A percentile compares a stretch with the other conserved stretches of the same genome.
phyloP scores from a whole-genome alignment of 2,888 invertebrate genomes.

The Agrotis clavis region DNA sequence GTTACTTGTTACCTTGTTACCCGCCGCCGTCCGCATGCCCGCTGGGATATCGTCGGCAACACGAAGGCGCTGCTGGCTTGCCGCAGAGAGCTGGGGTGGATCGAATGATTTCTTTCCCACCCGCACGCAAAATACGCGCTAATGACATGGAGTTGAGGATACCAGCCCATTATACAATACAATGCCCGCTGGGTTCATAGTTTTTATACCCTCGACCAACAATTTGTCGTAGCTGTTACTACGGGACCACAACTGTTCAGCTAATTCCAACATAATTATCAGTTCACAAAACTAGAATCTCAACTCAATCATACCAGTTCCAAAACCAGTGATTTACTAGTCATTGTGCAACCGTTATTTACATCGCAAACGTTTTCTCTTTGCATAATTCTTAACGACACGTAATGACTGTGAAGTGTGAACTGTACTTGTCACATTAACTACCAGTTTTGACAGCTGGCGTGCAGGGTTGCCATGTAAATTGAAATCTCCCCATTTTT shows the following conservation, averaged over 20 bases:
- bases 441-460: slow-evolving; percentile 39
- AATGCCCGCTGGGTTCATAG: too few relatives aligned
- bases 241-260: neutral
- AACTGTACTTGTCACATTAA: slow-evolving; percentile 50
- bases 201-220: too few relatives aligned
- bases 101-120: too few relatives aligned
- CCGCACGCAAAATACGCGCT: too few relatives aligned
- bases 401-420: slow-evolving; percentile 51
- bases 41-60: too few relatives aligned
- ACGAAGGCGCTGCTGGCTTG: too few relatives aligned
- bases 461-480: slow-evolving; percentile 40
- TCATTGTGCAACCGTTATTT: slow-evolving; percentile 50
- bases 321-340: slow-evolving; percentile 12
- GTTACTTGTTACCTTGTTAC: too few relatives aligned
- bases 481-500: neutral
- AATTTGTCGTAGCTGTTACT: too few relatives aligned
- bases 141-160: too few relatives aligned
- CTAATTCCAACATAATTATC: neutral
- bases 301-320: slow-evolving; percentile 24
- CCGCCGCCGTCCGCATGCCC: too few relatives aligned
- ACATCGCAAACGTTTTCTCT: slow-evolving; percentile 44
- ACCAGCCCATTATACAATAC: too few relatives aligned
- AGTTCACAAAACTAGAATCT: neutral
- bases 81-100: too few relatives aligned
- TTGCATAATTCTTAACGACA: slow-evolving; percentile 44